A percentile compares a stretch with the other conserved stretches of the same genome.
Evolutionary conservation across 2,113 vertebrate species (phyloP).

Genomic region (Trinectes maculatus): DNA sequence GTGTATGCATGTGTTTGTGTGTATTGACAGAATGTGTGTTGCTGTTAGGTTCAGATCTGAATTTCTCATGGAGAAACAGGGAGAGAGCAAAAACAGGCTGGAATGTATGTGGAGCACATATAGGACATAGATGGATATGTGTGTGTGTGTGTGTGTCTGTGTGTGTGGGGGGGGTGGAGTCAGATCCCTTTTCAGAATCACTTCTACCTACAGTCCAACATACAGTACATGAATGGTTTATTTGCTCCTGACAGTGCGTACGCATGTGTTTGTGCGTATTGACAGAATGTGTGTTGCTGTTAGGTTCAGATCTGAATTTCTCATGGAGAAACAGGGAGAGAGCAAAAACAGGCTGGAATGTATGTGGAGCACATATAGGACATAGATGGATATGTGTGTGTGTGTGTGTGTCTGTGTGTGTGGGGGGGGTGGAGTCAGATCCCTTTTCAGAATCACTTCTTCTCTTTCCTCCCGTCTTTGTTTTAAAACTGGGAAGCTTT

Average conservation of each 20-base stretch:
- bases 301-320: conserved; percentile 6
- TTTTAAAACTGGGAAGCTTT: conserved; percentile 85
- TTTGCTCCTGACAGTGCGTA: background rate
- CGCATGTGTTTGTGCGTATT: background rate
- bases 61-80: conserved; percentile 27
- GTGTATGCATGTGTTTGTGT: background rate
- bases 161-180: conserved; percentile 28
- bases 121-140: conserved; percentile 51
- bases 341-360: conserved; percentile 71
- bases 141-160: conserved; percentile 4
- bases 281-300: background rate
- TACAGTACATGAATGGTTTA: too few species aligned
- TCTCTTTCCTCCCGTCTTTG: conserved; percentile 77
- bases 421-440: conserved; percentile 57
- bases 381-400: conserved; percentile 44
- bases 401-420: background rate
- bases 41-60: background rate
- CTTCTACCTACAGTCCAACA: too few species aligned
- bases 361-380: conserved; percentile 46
- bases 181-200: conserved; percentile 81
- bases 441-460: conserved; percentile 80
- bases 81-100: conserved; percentile 49
- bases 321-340: conserved; percentile 20
- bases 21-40: background rate
- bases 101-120: conserved; percentile 69